These are phyloP conservation scores for Cirrhinus mrigala DNA, from an alignment of 2,797 vertebrate genomes.

Conservation along the genomic window DNA sequence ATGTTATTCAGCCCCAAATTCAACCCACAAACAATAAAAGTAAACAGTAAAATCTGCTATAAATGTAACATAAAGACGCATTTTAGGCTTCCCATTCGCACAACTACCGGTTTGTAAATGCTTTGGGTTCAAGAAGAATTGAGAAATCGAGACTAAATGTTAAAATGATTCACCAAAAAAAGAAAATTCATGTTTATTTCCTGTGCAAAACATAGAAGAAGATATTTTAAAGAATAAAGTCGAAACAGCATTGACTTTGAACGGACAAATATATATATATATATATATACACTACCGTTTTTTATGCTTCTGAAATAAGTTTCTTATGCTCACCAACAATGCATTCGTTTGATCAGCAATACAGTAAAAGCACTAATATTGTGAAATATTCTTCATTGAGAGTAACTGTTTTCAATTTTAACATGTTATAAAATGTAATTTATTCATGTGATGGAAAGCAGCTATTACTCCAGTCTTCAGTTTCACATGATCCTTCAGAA, in stretches of 20 bases:
- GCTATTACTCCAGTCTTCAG: background rate
- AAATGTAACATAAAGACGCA: conserved; percentile 82
- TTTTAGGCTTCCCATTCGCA: conserved; percentile 79
- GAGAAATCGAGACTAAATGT: background rate
- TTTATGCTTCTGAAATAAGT: background rate
- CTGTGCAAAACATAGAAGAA: too few relatives aligned
- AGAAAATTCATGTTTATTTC: too few relatives aligned
- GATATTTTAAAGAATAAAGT: background rate
- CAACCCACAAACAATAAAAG: conserved; percentile 79
- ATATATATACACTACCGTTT: too few relatives aligned
- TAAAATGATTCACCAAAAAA: background rate
- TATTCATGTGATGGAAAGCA: background rate
- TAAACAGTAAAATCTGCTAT: conserved; percentile 80
- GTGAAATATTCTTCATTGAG: background rate
- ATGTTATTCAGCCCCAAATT: conserved; percentile 71
- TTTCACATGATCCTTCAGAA: background rate
- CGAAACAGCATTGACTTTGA: background rate
- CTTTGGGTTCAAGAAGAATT: background rate
- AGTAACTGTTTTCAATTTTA: background rate
- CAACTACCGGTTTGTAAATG: background rate
- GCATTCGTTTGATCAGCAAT: too few relatives aligned
- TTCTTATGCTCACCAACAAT: background rate
- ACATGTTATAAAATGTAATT: background rate
- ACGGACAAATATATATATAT: background rate
- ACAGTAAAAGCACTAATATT: background rate